phyloP scores from a whole-genome alignment of 2,797 vertebrate genomes.

The Anisognathus igniventris region DNA sequence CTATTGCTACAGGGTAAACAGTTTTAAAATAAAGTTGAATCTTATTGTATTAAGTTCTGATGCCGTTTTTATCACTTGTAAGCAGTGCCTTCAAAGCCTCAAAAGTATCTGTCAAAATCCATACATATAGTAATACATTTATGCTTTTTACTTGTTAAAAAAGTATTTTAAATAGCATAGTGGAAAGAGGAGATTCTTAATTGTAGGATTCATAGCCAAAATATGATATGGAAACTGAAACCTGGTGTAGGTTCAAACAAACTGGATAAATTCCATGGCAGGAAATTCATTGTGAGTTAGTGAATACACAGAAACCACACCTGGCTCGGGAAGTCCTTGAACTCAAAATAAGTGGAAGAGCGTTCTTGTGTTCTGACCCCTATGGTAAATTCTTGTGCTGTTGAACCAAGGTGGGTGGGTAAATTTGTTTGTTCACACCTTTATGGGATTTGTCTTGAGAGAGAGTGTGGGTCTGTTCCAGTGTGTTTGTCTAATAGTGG shows the following conservation, averaged over 20 bases:
- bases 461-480: neutral
- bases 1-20: neutral
- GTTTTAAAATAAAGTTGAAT: neutral
- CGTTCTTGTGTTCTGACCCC: neutral
- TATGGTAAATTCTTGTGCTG: neutral
- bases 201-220: neutral
- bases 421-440: neutral
- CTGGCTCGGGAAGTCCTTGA: constrained; percentile 31
- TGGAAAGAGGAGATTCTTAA: neutral
- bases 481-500: neutral
- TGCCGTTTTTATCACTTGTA: neutral
- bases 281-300: constrained; percentile 11
- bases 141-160: neutral
- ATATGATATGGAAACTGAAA: neutral
- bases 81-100: neutral
- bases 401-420: neutral
- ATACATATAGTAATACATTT: neutral
- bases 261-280: neutral
- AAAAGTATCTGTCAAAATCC: neutral
- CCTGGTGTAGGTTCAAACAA: neutral
- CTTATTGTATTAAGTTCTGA: neutral
- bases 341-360: neutral
- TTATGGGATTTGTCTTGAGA: neutral
- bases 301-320: neutral
- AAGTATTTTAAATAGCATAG: neutral